Percentiles rank a stretch among this genome's conserved stretches.
These are phyloP conservation scores for Eulacestoma nigropectus DNA, from an alignment of 2,113 vertebrate species.

Conservation along the genomic window DNA sequence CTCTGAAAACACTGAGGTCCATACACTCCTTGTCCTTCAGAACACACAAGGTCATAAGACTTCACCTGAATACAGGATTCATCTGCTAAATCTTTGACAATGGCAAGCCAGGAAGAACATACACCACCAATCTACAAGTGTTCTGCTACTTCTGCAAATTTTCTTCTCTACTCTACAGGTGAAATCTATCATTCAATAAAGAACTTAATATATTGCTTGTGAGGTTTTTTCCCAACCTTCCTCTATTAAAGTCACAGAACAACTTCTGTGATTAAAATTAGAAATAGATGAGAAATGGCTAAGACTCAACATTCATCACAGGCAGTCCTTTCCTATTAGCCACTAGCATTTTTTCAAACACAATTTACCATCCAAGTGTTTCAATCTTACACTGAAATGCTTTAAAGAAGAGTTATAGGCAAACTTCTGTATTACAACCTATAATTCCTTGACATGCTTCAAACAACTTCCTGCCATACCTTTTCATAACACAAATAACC, in stretches of 20 bases:
- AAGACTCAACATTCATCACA: neutral
- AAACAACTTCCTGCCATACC: neutral
- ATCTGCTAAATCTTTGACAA: neutral
- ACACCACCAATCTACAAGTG: neutral
- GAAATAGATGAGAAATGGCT: neutral
- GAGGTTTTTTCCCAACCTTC: neutral
- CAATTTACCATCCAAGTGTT: neutral
- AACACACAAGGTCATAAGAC: neutral
- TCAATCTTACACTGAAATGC: neutral
- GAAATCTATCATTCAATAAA: neutral
- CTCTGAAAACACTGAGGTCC: neutral
- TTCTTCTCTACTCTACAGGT: neutral
- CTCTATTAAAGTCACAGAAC: neutral
- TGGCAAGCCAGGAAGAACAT: neutral
- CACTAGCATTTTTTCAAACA: neutral
- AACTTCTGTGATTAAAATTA: neutral
- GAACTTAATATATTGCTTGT: neutral
- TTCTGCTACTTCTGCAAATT: neutral
- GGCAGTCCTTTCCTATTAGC: neutral
- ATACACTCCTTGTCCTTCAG: neutral
- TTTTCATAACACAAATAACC: neutral
- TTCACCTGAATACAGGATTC: neutral
- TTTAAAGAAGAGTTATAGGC: neutral
- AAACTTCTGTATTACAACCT: neutral
- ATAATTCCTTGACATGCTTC: neutral